Evolutionary conservation across 2,888 invertebrate species (phyloP), one percentile per base, ranked within the genome.

Genomic region (Callimorpha dominula): DNA sequence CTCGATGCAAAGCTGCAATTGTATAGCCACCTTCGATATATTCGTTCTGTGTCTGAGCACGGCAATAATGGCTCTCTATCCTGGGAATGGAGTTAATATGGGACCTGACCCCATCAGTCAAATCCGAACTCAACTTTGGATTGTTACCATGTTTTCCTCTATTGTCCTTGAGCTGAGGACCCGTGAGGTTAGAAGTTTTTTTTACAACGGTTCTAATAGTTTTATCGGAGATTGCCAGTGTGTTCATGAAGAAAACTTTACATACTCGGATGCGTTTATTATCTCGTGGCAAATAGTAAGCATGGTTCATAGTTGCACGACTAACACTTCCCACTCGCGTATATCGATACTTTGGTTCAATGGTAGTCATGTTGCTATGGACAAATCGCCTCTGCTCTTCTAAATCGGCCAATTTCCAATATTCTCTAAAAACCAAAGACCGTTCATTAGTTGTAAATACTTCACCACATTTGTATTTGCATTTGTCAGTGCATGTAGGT

Each of bases 231-330:
- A 80, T 77, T 4, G 14, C 70, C 31, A 73, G 76, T n/a, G 77
- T 81, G 63, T 75, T 78, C 75, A 76, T 77, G 68, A 79, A 79
- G 73, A 79, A 79, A 60, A 74, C 40, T 65, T 79, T 78, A 42
- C 77, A 80, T 31, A 80, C 80, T 69, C 77, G 74, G 40, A 76
- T 70, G 62, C 74, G 73, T n/a, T 73, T 46, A 76, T 72, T 60
- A 50, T 57, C 46, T 76, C 52, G 7, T 40, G 74, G 43, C 9
- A 79, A 79, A 49, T 79, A 78, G 68, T 77, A 77, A 31, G 76
- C 70, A 60, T 77, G 71, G 68, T 78, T 78, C 4, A 73, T 69
- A 70, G 72, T 79, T 76, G 73, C 54, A 31, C 74, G 77, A 46
- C 68, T 71, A 46, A n/a, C n/a, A n/a, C 77, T 77, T 50, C 73